phyloP scores from a whole-genome alignment of 1,140 invertebrate genomes.

The Campodea augens region DNA sequence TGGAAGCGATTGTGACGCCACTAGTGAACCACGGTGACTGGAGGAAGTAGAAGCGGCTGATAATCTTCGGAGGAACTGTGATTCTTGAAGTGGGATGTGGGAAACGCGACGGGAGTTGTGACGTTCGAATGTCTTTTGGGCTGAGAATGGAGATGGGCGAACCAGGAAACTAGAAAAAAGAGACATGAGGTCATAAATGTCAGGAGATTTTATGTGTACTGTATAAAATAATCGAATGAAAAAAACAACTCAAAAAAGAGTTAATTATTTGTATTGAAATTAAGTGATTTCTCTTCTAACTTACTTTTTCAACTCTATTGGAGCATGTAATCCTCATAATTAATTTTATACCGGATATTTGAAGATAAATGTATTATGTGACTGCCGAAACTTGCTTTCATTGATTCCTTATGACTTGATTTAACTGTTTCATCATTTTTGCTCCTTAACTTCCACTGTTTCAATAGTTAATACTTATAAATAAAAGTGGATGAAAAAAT shows the following conservation, averaged over 20 bases:
- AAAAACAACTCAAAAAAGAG: too few species aligned
- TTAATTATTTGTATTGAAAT: too few species aligned
- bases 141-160: slow-evolving; percentile 73
- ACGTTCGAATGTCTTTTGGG: slow-evolving; percentile 79
- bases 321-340: too few species aligned
- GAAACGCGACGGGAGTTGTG: slow-evolving; percentile 78
- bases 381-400: too few species aligned
- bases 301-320: background rate
- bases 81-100: slow-evolving; percentile 73
- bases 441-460: too few species aligned
- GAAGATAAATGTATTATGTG: too few species aligned
- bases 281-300: background rate
- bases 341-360: too few species aligned
- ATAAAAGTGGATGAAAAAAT: too few species aligned
- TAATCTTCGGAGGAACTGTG: slow-evolving; percentile 29
- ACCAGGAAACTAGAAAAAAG: slow-evolving; percentile 50
- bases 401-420: too few species aligned
- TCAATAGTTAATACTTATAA: too few species aligned
- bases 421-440: too few species aligned
- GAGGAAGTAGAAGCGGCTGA: slow-evolving; percentile 9
- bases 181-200: background rate
- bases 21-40: slow-evolving; percentile 10
- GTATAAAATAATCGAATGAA: too few species aligned
- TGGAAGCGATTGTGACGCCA: slow-evolving; percentile 54
- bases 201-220: background rate